Percentiles rank a stretch among this genome's conserved stretches.
Conservation (phyloP, 2,888 invertebrate genomes). For the Pseudeuparius sepicola region DNA sequence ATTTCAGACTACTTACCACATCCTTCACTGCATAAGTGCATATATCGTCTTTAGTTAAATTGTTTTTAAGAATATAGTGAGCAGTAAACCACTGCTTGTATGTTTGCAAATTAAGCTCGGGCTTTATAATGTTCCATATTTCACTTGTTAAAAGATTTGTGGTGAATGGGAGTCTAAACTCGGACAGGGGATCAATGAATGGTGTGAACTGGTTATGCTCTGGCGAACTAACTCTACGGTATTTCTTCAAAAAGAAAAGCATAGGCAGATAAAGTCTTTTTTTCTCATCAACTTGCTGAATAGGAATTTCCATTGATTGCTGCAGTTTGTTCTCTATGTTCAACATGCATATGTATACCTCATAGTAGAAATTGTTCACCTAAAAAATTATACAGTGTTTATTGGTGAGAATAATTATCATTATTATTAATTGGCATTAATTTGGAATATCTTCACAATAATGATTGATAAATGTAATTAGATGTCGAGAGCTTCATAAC, state of each 20-base stretch:
- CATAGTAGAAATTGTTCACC: no score
- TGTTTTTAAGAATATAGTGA: conserved; percentile 31
- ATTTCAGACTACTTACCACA: conserved; percentile 30
- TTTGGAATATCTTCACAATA: no score
- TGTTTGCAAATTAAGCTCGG: conserved; percentile 24
- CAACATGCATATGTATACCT: no score
- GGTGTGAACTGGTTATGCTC: conserved; percentile 43
- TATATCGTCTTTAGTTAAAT: conserved; percentile 39
- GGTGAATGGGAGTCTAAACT: conserved; percentile 43
- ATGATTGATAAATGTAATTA: no score
- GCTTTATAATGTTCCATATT: conserved; percentile 37
- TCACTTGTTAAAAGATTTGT: conserved; percentile 32
- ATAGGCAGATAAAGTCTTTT: conserved; percentile 22
- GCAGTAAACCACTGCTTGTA: conserved; percentile 40
- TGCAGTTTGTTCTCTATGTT: no score
- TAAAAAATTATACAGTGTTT: no score
- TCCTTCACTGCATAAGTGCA: conserved; percentile 42
- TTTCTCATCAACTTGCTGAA: no score
- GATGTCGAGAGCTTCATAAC: no score
- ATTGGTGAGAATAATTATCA: no score
- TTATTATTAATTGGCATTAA: no score
- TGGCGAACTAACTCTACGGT: conserved; percentile 36
- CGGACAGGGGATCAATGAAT: conserved; percentile 39
- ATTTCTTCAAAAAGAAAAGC: conserved; percentile 33
- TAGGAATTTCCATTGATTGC: no score